Percentiles rank a stretch among this genome's conserved stretches.
Conservation (phyloP, 2,888 invertebrate species). For the Sialis lutaria region DNA sequence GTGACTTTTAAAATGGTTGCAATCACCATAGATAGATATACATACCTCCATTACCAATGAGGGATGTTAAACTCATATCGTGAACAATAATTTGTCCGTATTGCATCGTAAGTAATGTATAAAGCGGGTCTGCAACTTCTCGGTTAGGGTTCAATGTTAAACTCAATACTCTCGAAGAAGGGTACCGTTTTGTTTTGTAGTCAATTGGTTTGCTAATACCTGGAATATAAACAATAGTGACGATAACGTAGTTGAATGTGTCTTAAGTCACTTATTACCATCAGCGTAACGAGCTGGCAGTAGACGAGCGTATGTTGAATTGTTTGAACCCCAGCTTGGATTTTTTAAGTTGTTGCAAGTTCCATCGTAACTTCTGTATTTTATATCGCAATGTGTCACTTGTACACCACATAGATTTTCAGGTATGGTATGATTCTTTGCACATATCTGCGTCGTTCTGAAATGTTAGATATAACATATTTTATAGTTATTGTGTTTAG, state of each 20-base stretch:
- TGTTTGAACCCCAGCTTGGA: slow-evolving; percentile 37
- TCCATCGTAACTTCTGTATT: slow-evolving; percentile 44
- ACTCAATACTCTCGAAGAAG: slow-evolving; percentile 60
- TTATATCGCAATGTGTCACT: background rate
- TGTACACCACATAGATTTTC: no score
- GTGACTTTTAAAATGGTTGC: no score
- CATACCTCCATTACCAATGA: no score
- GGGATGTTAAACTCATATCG: slow-evolving; percentile 40
- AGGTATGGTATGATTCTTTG: no score
- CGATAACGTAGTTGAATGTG: no score
- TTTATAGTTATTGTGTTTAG: no score
- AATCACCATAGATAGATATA: no score
- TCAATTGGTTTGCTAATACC: no score
- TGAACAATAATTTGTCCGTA: slow-evolving; percentile 68
- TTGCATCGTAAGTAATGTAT: slow-evolving; percentile 59
- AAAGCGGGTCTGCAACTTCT: slow-evolving; percentile 50
- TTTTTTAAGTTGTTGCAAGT: slow-evolving; percentile 47
- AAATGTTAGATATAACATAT: no score
- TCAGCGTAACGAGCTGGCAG: slow-evolving; percentile 25
- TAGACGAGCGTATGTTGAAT: slow-evolving; percentile 25
- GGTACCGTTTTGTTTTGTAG: slow-evolving; percentile 19
- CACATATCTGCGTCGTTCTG: no score
- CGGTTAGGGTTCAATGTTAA: slow-evolving; percentile 50
- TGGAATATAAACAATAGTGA: no score
- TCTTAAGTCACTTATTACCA: slow-evolving; percentile 15